phyloP scores from a whole-genome alignment of 2,113 vertebrate genomes.

The Dryoscopus gambensis region DNA sequence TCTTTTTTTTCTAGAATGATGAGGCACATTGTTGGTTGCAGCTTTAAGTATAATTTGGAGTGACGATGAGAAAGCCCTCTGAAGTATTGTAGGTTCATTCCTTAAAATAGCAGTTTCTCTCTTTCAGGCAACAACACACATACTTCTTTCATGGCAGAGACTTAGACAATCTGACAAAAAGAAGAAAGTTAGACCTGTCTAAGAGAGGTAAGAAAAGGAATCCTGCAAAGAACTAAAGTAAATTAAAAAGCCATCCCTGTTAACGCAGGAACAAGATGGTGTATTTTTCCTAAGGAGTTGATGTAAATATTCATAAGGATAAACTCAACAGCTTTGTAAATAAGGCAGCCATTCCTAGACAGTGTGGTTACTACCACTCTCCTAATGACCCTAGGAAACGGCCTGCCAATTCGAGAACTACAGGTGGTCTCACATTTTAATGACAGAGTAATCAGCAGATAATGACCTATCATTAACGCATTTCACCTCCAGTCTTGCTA shows the following conservation, averaged over 20 bases:
- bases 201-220: background rate
- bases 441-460: background rate
- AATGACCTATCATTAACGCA: conserved; percentile 23
- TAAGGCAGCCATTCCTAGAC: background rate
- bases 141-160: background rate
- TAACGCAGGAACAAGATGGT: background rate
- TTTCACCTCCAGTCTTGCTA: background rate
- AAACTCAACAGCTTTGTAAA: background rate
- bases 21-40: background rate
- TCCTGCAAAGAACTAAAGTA: background rate
- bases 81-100: background rate
- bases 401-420: background rate
- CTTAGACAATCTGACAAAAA: background rate
- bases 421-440: conserved; percentile 18
- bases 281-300: background rate
- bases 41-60: background rate
- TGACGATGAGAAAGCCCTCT: background rate
- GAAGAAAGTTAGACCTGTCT: background rate
- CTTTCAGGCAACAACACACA: background rate
- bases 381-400: background rate
- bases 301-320: background rate
- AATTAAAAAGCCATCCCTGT: background rate
- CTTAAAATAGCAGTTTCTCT: background rate
- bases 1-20: background rate
- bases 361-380: background rate